These are phyloP conservation scores for Protomyctophum bolini DNA, from an alignment of 2,113 vertebrate genomes.

Conservation along the genomic window DNA sequence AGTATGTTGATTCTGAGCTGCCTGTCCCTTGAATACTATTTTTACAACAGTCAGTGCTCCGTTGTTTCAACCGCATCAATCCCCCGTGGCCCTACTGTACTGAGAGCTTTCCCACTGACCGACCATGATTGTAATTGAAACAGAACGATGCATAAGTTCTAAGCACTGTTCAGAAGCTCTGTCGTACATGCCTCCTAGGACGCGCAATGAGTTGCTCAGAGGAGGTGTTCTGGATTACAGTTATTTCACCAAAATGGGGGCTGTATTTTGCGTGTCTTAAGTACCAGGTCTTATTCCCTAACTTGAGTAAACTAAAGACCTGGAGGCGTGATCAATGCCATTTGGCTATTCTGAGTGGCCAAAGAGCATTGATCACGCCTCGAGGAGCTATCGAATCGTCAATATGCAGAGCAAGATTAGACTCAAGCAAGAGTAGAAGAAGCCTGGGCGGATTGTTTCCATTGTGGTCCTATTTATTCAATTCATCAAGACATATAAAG, in stretches of 20 bases:
- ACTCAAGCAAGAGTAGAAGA: too few species aligned
- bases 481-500: too few species aligned
- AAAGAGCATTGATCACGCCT: too few species aligned
- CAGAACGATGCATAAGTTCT: conserved; percentile 65
- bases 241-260: not conserved
- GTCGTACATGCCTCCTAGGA: conserved; percentile 38
- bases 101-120: conserved; percentile 59
- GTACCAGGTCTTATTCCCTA: too few species aligned
- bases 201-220: conserved; percentile 21
- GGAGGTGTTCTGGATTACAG: conserved; percentile 39
- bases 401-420: too few species aligned
- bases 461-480: too few species aligned
- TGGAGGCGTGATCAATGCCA: too few species aligned
- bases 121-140: conserved; percentile 71
- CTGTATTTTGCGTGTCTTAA: too few species aligned
- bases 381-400: too few species aligned
- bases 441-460: too few species aligned
- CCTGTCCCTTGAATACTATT: conserved; percentile 61
- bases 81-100: conserved; percentile 54
- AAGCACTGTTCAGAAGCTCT: conserved; percentile 53
- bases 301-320: too few species aligned
- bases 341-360: too few species aligned
- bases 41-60: conserved; percentile 64
- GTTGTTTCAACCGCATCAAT: conserved; percentile 74
- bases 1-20: conserved; percentile 38